Base-by-base conservation (phyloP, 2,113 vertebrate genomes). In the Myotis brandtii region DNA sequence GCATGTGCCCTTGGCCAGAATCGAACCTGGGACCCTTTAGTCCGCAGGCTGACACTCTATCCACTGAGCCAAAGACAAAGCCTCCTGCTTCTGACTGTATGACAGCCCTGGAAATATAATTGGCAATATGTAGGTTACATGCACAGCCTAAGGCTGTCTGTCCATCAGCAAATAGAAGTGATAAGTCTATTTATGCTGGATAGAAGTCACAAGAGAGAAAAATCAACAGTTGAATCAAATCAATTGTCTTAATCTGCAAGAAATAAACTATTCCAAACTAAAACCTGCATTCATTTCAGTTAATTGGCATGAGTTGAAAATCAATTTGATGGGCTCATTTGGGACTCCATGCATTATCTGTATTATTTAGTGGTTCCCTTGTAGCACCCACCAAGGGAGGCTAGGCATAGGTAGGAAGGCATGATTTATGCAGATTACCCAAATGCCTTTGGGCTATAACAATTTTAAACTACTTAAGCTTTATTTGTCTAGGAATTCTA, bases 201-300 rank as follows among this genome's bases (percentile, higher is more conserved):
- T 56, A 34, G 16, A 23, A 84, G 21, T 92, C 59, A n/a, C 11
- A 79, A 50, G n/a, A 80, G 34, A 87, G 43, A 56, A 79, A 69
- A 96, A 84, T 8, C n/a, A 95, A 92, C 25, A 6, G 73, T 56
- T 66, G 50, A 59, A 56, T 94, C 43, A 82, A n/a, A 95, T 56
- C 34, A 83, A 66, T n/a, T 85, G 34, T 72, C 30, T 85, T 76
- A 72, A 64, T 73, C 25, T 73, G 11, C 43, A 84, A 95, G 32
- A 82, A 69, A 81, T 69, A 70, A 69, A 77, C 16, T 11, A 48
- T 94, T 77, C 27, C 5, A 64, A 76, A 37, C 3, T 56, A 12
- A 92, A 95, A 66, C 18, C 21, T 62, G 2, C n/a, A 76, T 86
- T 89, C n/a, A 50, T 73, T 93, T 95, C 59, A n/a, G n/a, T 77